A percentile compares a stretch with the other conserved stretches of the same genome.
Evolutionary conservation across 2,113 vertebrate genomes (phyloP).

Genomic region (Nicator chloris): DNA sequence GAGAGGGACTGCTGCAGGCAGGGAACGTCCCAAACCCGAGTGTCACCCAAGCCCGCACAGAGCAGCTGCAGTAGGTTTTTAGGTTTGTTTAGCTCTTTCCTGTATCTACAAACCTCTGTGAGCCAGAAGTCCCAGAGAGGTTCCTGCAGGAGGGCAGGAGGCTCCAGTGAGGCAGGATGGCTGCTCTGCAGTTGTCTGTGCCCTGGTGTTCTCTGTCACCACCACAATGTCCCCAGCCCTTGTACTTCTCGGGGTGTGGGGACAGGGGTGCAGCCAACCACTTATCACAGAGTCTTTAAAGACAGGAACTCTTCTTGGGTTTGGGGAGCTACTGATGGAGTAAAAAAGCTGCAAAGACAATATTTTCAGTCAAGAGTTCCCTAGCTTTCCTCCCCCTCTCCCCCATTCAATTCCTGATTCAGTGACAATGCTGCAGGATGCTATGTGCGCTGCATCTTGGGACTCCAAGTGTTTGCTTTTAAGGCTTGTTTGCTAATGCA

Average conservation of each 20-base stretch:
- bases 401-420: accelerated
- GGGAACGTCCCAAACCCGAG: accelerated
- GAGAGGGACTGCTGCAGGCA: neutral
- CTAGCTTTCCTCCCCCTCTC: accelerated
- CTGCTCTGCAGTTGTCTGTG: neutral
- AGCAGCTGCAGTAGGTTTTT: accelerated
- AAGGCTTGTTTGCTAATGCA: neutral
- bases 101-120: neutral
- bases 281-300: neutral
- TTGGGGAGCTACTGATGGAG: neutral
- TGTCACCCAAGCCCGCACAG: accelerated
- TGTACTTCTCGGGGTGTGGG: neutral
- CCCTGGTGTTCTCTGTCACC: neutral
- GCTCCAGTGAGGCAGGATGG: neutral
- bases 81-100: neutral
- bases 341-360: neutral
- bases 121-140: neutral
- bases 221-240: neutral
- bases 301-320: neutral
- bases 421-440: neutral
- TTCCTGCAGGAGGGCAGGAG: neutral
- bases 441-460: neutral
- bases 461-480: neutral
- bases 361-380: neutral
- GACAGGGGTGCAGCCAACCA: neutral